A percentile compares a stretch with the other conserved stretches of the same genome.
Evolutionary conservation across 1,140 invertebrate genomes (phyloP).

Genomic region (Steinernema khuongi): DNA sequence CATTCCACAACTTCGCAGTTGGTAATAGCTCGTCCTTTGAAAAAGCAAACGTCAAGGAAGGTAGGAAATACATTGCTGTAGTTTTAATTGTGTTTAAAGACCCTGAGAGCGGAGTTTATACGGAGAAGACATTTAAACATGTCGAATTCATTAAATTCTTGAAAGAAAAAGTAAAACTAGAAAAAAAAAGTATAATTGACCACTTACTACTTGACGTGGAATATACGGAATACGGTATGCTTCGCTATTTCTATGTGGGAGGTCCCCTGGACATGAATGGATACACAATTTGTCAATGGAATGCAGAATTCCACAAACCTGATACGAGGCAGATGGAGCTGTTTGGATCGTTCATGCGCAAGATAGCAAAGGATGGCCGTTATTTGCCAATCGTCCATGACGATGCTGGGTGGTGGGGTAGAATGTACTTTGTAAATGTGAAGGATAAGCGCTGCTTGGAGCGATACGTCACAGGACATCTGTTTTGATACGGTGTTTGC

Average conservation of each 20-base stretch:
- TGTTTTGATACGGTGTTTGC: too few species aligned
- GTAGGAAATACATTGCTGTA: too few species aligned
- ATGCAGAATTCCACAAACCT: not conserved
- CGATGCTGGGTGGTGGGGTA: not conserved
- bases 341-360: not conserved
- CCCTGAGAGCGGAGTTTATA: not conserved
- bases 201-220: not conserved
- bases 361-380: not conserved
- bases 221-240: not conserved
- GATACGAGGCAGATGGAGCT: not conserved
- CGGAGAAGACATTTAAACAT: not conserved
- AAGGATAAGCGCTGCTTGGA: not conserved
- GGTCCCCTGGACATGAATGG: not conserved
- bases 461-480: not conserved
- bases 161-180: not conserved
- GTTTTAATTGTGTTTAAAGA: too few species aligned
- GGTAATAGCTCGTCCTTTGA: not conserved
- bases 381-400: not conserved
- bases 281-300: not conserved
- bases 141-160: not conserved
- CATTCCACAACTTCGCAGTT: constrained; percentile 1
- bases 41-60: not conserved
- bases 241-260: not conserved
- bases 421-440: not conserved
- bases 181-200: not conserved